Evolutionary conservation across 2,888 invertebrate genomes (phyloP).

Genomic region (Ophion obscuratus): DNA sequence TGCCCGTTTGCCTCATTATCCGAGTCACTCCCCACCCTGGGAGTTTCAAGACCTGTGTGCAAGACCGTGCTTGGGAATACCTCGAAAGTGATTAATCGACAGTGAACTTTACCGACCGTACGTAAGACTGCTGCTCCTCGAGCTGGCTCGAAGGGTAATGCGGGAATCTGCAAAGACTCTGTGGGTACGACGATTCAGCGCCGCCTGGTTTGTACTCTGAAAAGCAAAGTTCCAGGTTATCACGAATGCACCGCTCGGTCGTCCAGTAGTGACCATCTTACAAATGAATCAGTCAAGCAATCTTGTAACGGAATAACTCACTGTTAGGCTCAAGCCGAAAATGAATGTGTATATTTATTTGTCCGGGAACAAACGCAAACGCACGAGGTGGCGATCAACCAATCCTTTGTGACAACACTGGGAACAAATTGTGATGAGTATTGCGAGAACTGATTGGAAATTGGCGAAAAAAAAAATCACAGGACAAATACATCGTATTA

Average conservation of each 20-base stretch:
- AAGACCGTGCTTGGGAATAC: not conserved
- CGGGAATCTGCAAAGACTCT: constrained; percentile 24
- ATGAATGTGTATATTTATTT: not conserved
- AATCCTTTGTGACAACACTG: not conserved
- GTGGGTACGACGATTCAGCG: not conserved
- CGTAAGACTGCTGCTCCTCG: constrained; percentile 9
- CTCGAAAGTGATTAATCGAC: not conserved
- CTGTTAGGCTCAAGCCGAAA: not conserved
- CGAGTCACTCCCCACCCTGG: no score
- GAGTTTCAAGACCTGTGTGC: no score
- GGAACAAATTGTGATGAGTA: not conserved
- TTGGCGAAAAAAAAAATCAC: not conserved
- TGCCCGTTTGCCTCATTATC: no score
- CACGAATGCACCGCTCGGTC: not conserved
- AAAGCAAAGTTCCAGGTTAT: constrained; percentile 13
- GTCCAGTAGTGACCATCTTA: not conserved
- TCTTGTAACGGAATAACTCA: not conserved
- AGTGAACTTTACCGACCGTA: constrained; percentile 12
- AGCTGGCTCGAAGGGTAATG: not conserved
- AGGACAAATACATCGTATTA: not conserved
- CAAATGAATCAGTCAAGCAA: not conserved
- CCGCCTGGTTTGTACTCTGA: not conserved
- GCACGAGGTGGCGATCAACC: not conserved
- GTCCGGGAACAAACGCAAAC: not conserved
- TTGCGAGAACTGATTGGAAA: not conserved